These are phyloP conservation scores for Brachionus sp. DNA, from an alignment of 1,140 invertebrate genomes.

Conservation along the genomic window DNA sequence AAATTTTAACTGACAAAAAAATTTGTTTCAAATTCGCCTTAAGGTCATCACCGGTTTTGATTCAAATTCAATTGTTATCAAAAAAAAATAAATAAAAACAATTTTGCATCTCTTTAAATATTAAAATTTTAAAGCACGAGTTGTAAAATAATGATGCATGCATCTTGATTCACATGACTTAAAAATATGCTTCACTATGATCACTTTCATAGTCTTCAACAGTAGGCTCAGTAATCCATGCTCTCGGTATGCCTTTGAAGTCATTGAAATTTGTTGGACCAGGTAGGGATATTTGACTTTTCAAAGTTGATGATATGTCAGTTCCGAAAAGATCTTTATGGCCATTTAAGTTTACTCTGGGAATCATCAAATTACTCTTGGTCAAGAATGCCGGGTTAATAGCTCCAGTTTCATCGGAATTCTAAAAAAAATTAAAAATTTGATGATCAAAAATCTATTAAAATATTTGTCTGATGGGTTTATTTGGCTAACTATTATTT, in stretches of 20 bases:
- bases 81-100: not conserved
- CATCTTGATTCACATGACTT: not conserved
- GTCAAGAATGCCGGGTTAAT: constrained; percentile 26
- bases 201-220: not conserved
- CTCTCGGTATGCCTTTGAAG: constrained; percentile 20
- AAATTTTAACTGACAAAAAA: not conserved
- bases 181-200: constrained; percentile 14
- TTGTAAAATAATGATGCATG: not conserved
- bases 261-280: constrained; percentile 6
- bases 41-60: not conserved
- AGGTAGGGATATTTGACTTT: constrained; percentile 8
- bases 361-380: constrained; percentile 12
- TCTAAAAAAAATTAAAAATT: constrained; percentile 3
- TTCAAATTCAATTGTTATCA: not conserved
- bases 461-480: too few species aligned
- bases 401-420: not conserved
- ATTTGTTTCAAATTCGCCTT: not conserved
- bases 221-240: not conserved
- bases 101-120: not conserved
- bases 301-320: not conserved
- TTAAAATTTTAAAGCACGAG: not conserved
- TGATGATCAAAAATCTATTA: too few species aligned
- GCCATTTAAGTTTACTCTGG: not conserved
- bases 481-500: too few species aligned
- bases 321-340: constrained; percentile 11